Percentiles rank a stretch among this genome's conserved stretches.
Conservation (phyloP, 2,888 invertebrate species). For the Volucella zonaria region DNA sequence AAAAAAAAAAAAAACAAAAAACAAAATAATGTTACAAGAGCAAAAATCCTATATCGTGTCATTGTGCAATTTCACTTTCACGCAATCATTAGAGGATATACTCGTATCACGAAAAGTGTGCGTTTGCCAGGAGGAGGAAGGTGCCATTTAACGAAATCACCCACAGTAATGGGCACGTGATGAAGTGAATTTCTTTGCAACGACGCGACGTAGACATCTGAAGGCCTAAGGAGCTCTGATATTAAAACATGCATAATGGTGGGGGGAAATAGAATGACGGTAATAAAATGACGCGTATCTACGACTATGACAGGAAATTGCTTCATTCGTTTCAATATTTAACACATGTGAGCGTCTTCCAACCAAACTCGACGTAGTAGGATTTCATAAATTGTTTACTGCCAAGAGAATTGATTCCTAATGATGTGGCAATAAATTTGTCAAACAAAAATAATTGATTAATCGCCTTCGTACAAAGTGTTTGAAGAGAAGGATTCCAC, state of each 20-base stretch:
- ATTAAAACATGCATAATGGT: conserved; percentile 66
- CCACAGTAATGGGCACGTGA: conserved; percentile 67
- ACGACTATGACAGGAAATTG: conserved; percentile 61
- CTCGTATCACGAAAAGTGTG: conserved; percentile 39
- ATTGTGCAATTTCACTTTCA: conserved; percentile 63
- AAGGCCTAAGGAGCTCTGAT: conserved; percentile 8
- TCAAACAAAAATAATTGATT: conserved; percentile 1
- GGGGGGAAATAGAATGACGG: conserved; percentile 48
- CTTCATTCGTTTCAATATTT: conserved; percentile 47
- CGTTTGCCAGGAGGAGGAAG: conserved; percentile 41
- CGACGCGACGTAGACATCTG: conserved; percentile 31
- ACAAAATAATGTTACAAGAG: neutral
- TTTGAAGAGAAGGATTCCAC: too few species aligned
- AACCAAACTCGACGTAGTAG: neutral
- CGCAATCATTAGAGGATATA: conserved; percentile 63
- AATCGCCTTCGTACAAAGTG: too few species aligned
- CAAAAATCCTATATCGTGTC: conserved; percentile 44
- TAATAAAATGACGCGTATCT: conserved; percentile 66
- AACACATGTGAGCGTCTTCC: conserved; percentile 33
- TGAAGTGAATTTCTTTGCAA: conserved; percentile 53
- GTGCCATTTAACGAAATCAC: conserved; percentile 72
- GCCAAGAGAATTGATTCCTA: conserved; percentile 59
- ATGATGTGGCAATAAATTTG: conserved; percentile 63
- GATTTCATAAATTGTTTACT: conserved; percentile 57
- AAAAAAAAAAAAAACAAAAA: neutral